Evolutionary conservation across 2,888 invertebrate genomes (phyloP).

Genomic region (Andrena praecox): DNA sequence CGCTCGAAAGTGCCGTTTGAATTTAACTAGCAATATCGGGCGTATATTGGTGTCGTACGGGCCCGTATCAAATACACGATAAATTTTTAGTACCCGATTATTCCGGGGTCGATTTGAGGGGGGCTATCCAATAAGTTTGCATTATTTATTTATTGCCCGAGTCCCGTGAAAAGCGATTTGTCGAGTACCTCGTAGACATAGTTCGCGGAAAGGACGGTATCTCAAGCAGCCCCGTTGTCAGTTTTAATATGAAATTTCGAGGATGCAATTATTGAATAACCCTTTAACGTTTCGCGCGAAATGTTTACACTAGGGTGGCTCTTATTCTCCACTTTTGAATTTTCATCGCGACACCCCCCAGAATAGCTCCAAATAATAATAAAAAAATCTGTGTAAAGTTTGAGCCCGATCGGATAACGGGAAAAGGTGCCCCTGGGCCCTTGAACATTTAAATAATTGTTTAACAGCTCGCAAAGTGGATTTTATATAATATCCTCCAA

Average conservation of each 20-base stretch:
- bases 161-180: background rate
- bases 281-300: background rate
- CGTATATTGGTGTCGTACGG: slow-evolving; percentile 26
- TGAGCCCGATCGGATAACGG: no score
- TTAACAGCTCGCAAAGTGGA: no score
- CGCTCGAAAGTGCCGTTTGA: slow-evolving; percentile 24
- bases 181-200: background rate
- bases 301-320: background rate
- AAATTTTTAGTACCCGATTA: slow-evolving; percentile 48
- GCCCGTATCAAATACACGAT: slow-evolving; percentile 28
- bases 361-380: no score
- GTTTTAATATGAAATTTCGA: background rate
- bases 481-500: no score
- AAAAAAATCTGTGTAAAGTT: no score
- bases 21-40: slow-evolving; percentile 50
- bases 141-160: slow-evolving; percentile 28
- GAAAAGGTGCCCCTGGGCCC: no score
- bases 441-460: no score
- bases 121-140: slow-evolving; percentile 17
- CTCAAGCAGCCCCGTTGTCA: background rate
- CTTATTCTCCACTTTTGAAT: no score
- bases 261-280: background rate
- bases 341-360: no score
- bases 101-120: slow-evolving; percentile 26
- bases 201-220: background rate